Evolutionary conservation across 1,140 invertebrate species (phyloP).

Genomic region (Aphaenogaster rudis): DNA sequence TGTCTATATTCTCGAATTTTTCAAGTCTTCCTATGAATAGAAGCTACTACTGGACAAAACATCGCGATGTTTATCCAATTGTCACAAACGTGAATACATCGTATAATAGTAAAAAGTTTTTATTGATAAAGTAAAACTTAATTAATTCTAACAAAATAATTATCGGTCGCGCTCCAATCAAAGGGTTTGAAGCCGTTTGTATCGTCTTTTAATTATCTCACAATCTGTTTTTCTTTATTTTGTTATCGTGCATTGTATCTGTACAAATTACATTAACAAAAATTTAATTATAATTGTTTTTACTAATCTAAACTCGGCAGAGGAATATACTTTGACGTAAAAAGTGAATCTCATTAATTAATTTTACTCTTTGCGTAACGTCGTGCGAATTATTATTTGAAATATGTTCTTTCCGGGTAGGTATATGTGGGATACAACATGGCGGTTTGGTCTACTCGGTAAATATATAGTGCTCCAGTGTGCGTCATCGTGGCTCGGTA

Average conservation of each 20-base stretch:
- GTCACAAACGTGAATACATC: not conserved
- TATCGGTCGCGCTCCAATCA: not conserved
- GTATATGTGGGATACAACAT: not conserved
- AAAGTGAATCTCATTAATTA: not conserved
- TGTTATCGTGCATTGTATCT: no score
- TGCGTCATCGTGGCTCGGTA: constrained; percentile 30
- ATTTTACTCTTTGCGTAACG: not conserved
- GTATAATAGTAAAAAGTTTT: constrained; percentile 13
- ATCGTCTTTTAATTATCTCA: not conserved
- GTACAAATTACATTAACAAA: not conserved
- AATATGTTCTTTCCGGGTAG: not conserved
- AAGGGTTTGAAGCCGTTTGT: not conserved
- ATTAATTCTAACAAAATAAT: not conserved
- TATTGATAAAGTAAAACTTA: not conserved
- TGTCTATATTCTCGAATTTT: not conserved
- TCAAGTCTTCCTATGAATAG: not conserved
- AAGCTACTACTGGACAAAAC: not conserved
- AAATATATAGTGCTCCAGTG: constrained; percentile 6
- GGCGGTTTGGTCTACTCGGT: constrained; percentile 6
- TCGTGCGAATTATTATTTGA: not conserved
- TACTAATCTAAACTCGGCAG: not conserved
- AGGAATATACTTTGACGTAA: not conserved
- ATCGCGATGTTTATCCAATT: not conserved
- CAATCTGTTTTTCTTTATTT: not conserved
- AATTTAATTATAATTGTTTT: not conserved